Evolutionary conservation across 2,113 vertebrate genomes (phyloP).

Genomic region (Toxotes jaculatrix): DNA sequence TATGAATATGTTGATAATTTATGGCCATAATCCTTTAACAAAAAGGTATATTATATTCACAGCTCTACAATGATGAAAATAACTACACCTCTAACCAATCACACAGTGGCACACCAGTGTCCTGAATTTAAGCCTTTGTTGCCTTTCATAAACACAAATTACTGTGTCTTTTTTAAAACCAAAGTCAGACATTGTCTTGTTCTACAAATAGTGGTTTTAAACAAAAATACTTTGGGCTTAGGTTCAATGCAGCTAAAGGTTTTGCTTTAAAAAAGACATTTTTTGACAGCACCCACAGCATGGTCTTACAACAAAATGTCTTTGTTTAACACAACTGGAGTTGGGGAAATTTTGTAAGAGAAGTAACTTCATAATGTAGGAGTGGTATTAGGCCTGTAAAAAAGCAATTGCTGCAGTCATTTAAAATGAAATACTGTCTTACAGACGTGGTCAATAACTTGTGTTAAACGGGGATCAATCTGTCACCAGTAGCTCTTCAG

Average conservation of each 20-base stretch:
- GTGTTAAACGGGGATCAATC: constrained; percentile 27
- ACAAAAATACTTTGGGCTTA: not conserved
- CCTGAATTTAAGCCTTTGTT: not conserved
- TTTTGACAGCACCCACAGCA: not conserved
- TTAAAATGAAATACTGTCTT: constrained; percentile 9
- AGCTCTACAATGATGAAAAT: too few relatives aligned
- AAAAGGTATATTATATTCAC: not conserved
- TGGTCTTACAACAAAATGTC: not conserved
- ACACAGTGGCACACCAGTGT: not conserved
- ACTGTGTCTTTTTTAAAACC: too few relatives aligned
- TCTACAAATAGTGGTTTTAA: not conserved
- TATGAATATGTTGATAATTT: not conserved
- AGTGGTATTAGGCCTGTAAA: not conserved
- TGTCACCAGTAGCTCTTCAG: constrained; percentile 10
- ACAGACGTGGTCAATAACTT: constrained; percentile 31
- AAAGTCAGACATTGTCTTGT: not conserved
- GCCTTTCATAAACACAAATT: not conserved
- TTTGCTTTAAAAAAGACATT: not conserved
- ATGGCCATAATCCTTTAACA: not conserved
- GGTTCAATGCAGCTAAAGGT: not conserved
- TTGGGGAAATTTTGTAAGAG: not conserved
- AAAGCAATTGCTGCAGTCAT: not conserved
- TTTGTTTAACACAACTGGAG: not conserved
- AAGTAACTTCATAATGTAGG: not conserved
- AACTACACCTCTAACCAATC: not conserved